Conservation (phyloP, 2,888 invertebrate genomes). For the Epirrita christyi region DNA sequence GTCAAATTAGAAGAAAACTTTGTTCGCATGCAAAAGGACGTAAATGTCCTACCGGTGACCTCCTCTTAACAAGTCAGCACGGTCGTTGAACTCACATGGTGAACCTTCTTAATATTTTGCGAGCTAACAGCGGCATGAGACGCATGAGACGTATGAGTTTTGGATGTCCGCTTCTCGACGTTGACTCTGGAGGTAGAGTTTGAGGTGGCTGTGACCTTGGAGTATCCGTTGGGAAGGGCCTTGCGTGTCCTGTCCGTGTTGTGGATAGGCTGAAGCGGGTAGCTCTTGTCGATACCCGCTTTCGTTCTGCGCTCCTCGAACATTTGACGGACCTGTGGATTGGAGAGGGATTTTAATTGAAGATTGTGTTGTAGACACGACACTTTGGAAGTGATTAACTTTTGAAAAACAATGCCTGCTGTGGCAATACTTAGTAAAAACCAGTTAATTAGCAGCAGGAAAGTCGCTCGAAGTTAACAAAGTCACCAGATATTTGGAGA, state of each 20-base stretch:
- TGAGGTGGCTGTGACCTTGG: conserved; percentile 58
- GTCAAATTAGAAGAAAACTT: no score
- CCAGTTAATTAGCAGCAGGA: no score
- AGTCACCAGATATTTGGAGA: no score
- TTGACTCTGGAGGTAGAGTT: conserved; percentile 42
- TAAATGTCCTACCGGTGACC: no score
- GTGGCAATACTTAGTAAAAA: no score
- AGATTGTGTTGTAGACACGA: no score
- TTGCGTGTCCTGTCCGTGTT: conserved; percentile 73
- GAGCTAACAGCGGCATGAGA: conserved; percentile 36
- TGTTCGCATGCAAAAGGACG: no score
- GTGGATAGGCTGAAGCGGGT: conserved; percentile 91
- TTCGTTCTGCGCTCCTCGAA: conserved; percentile 92
- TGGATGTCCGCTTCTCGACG: conserved; percentile 52
- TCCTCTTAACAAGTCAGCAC: no score
- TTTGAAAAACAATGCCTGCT: background rate
- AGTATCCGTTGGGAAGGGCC: conserved; percentile 67
- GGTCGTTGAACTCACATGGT: conserved; percentile 43
- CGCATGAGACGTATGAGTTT: conserved; percentile 45
- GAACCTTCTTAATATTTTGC: conserved; percentile 60
- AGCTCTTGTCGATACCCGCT: conserved; percentile 92
- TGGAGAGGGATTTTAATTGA: background rate
- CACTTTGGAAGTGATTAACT: background rate
- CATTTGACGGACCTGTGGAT: conserved; percentile 91
- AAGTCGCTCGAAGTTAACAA: no score